A percentile compares a stretch with the other conserved stretches of the same genome.
Evolutionary conservation across 1,140 invertebrate species (phyloP).

Genomic region (Heliconius hewitsoni): DNA sequence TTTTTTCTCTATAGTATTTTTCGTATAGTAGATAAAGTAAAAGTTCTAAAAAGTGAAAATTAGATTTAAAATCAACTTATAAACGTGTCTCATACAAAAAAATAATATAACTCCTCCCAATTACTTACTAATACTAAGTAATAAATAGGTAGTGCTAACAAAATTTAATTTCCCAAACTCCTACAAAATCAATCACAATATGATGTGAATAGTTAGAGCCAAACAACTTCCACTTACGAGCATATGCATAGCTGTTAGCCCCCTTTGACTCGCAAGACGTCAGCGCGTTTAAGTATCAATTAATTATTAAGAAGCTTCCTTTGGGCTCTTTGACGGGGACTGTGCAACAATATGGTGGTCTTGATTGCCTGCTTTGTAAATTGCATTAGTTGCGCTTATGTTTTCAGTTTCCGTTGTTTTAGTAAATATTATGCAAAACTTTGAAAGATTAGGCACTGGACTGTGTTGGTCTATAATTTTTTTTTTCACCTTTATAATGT

Average conservation of each 20-base stretch:
- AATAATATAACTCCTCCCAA: background rate
- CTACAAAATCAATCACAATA: constrained; percentile 34
- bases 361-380: constrained; percentile 76
- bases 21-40: too few relatives aligned
- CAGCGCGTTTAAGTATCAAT: constrained; percentile 75
- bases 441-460: background rate
- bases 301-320: constrained; percentile 77
- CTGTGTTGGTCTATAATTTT: background rate
- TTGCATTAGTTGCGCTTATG: constrained; percentile 65
- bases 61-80: background rate
- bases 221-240: constrained; percentile 41
- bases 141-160: background rate
- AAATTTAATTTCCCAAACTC: constrained; percentile 12
- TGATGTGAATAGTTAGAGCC: constrained; percentile 28
- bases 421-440: background rate
- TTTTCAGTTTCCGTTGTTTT: constrained; percentile 34
- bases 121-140: background rate
- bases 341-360: constrained; percentile 73
- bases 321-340: constrained; percentile 72
- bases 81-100: background rate
- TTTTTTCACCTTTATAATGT: too few relatives aligned
- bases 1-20: too few relatives aligned
- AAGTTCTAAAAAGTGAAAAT: too few relatives aligned
- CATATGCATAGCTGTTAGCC: constrained; percentile 64
- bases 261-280: constrained; percentile 68